Base-by-base conservation (phyloP, 2,888 invertebrate genomes). In the Tyria jacobaeae region DNA sequence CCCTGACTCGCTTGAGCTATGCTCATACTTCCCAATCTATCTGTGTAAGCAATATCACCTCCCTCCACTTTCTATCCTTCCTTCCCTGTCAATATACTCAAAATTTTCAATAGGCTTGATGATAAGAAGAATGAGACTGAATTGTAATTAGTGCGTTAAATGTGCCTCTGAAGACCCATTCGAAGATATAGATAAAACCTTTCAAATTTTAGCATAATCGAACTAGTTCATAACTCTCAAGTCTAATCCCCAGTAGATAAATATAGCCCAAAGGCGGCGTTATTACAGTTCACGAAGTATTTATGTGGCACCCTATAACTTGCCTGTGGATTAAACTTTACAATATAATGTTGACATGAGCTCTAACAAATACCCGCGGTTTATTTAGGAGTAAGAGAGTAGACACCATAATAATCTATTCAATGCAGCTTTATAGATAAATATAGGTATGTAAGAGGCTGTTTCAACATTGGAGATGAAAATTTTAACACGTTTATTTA, bases 321-420 rank as follows among this genome's bases (percentile, higher is more conserved):
- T 57, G 60, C 47, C 48, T 61, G 51, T 53, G 57, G 68, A 74
- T 68, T 75, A 64, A 64, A 76, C 44, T 65, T 68, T 60, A 60
- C 61, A 63, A 63, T 57, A 53, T 50, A 66, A 62, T 61, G 72
- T 77, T 64, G 65, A 60, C 65, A 51, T 37, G 56, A 59, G 75
- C 61, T 60, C 39, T 35, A 21, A 57, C 61, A 64, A 62, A 57
- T 56, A 66, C 57, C 57, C 64, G 56, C 48, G 48, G 62, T 71
- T 61, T 68, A 64, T 74, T 75, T 74, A 66, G 62, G 66, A 64
- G 55, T 66, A 71, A 71, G 57, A 57, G 62, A 64, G 61, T 74
- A 63, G 52, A 64, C 63, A 51, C 67, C 57, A 55, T 61, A 59
- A 55, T 61, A 59, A 52, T 34, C 60, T 63, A 54, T 25, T 62